Evolutionary conservation across 2,797 vertebrate genomes (phyloP), one percentile per base, ranked within the genome.

Genomic region (Sebastes paucispinis): DNA sequence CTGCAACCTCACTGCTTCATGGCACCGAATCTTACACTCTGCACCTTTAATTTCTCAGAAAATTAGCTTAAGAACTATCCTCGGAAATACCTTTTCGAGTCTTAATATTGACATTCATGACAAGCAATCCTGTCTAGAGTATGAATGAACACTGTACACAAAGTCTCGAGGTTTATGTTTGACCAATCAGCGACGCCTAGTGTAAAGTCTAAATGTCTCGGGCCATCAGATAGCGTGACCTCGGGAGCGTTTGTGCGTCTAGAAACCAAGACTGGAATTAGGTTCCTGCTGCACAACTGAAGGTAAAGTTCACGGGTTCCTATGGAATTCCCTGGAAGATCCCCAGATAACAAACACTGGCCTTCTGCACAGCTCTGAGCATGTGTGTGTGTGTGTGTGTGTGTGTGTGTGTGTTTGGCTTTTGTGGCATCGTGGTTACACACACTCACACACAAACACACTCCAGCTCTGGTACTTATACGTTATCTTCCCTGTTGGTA

Each of bases 401-500:
- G 25, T 25, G 25, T 70, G 55, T 54, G 60, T 31, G 20, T 59
- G 27, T 55, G n/a, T 73, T 31, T 66, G n/a, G 10, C n/a, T 24
- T 79, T 16, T 70, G 59, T 54, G 62, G 10, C 60, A 69, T 66
- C 69, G 6, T 65, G 34, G 32, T 22, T 27, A 59, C 25, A 65
- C 22, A 63, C 55, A n/a, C 57, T 25, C 77, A 54, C 65, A 36
- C 16, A 73, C 5, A 68, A 47, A 43, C 62, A 74, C 76, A 66
- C 71, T 55, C 4, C 62, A 27, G 25, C 75, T 68, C 52, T 76
- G 70, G 80, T 63, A 59, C 83, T 90, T 34, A 55, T 34, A 55
- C 22, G 43, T 81, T 77, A 81, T 90, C 87, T 80, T 77, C 78
- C 77, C 79, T 39, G 66, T 13, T 54, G 76, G 82, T 87, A 66